phyloP scores from a whole-genome alignment of 2,113 vertebrate genomes.

The Marmota flaviventris region DNA sequence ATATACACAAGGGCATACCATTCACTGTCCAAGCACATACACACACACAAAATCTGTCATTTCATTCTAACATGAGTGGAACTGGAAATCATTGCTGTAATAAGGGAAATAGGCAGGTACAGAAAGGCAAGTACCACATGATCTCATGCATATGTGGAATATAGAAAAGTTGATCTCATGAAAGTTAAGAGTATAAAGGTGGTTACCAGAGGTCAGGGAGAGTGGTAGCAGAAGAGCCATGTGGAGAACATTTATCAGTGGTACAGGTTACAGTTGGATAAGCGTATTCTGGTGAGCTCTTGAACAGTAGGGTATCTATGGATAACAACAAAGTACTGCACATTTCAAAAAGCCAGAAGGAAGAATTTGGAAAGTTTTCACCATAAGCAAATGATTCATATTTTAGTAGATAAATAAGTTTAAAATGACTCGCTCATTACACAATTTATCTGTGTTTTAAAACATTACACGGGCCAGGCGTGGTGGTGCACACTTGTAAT shows the following conservation, averaged over 20 bases:
- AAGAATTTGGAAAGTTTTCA: background rate
- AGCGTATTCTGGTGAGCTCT: too few relatives aligned
- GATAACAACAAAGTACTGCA: background rate
- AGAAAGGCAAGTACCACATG: background rate
- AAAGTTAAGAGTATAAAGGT: background rate
- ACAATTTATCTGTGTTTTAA: background rate
- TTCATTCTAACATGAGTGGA: background rate
- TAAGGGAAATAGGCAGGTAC: background rate
- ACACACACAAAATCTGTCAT: background rate
- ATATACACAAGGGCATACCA: background rate
- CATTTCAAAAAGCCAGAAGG: background rate
- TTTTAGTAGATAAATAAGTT: background rate
- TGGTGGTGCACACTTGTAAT: too few relatives aligned
- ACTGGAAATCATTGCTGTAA: background rate
- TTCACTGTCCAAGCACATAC: background rate
- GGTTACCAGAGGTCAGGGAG: background rate
- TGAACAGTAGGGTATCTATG: too few relatives aligned
- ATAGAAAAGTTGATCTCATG: background rate
- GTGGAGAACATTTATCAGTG: background rate
- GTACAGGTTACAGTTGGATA: background rate
- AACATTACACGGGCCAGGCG: background rate
- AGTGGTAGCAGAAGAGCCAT: too few relatives aligned
- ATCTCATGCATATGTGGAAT: background rate
- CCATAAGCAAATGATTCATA: background rate
- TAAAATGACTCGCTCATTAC: background rate